Percentiles rank a stretch among this genome's conserved stretches.
phyloP scores from a whole-genome alignment of 1,140 invertebrate species.

The Littorina saxatilis region DNA sequence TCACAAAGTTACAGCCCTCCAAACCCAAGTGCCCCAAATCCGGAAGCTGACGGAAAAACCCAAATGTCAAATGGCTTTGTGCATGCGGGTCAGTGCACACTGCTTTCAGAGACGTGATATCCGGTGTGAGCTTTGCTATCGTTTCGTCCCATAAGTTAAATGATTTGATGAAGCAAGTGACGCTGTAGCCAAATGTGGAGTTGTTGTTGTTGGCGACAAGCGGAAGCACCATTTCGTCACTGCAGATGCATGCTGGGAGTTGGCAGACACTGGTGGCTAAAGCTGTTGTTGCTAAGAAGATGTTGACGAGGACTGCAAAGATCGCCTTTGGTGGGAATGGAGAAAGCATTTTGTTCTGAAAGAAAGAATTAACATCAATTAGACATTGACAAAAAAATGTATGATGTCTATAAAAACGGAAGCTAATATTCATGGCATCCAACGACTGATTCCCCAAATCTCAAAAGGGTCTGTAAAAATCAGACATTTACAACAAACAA shows the following conservation, averaged over 20 bases:
- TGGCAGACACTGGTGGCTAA: background rate
- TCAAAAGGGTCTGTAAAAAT: too few species aligned
- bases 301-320: too few species aligned
- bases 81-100: background rate
- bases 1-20: background rate
- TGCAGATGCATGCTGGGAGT: background rate
- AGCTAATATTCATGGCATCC: too few species aligned
- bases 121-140: background rate
- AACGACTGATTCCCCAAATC: too few species aligned
- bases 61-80: background rate
- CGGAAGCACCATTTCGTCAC: background rate
- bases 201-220: background rate
- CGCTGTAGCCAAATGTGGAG: background rate
- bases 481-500: too few species aligned
- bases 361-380: too few species aligned
- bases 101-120: background rate
- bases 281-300: too few species aligned
- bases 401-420: too few species aligned
- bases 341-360: too few species aligned
- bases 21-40: background rate
- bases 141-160: background rate
- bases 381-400: too few species aligned
- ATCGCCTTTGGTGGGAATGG: too few species aligned
- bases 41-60: background rate
- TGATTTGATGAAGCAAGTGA: conserved; percentile 12